Evolutionary conservation across 1,140 invertebrate species (phyloP), one percentile per base, ranked within the genome.

Genomic region (Drosophila nannoptera): DNA sequence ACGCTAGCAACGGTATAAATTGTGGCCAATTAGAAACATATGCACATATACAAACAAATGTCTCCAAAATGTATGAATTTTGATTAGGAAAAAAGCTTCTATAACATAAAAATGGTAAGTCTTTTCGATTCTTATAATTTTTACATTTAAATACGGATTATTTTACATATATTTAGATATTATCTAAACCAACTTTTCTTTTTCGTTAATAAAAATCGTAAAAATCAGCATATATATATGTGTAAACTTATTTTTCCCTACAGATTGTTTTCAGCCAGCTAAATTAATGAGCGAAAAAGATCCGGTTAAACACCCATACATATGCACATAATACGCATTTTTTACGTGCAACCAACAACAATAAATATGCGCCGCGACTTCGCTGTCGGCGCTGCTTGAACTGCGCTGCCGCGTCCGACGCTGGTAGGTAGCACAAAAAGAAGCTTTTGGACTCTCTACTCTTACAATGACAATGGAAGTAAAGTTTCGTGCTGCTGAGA

Each of bases 251-350:
- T 42, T 43, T 43, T 3, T 43, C 5, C 8, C 12, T 42, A 5
- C 11, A 8, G 36, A 38, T 43, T 46, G 29, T 16, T 38, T 29
- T 11, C 53, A 52, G 31, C 50, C 29, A n/a, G 59, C 59, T 69
- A 16, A 29, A 65, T 22, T 29, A 53, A 58, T 60, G 68, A 66
- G 65, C 65, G 62, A 70, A 70, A 70, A 60, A 70, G 68, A 70
- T 60, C 68, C 58, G 68, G 68, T 70, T 66, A 66, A 48, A 66
- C 16, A 59, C 48, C 40, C 12, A 56, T 12, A 29, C 35, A 56
- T 2, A 52, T 12, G 40, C 22, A 46, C 8, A 6, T 46, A 5
- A 5, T 22, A 46, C 22, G 29, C 45, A 12, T 7, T 29, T 4
- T 14, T 7, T 14, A 52, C n/a, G 29, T 9, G 48, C 36, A 46